phyloP scores from a whole-genome alignment of 1,140 invertebrate species.

The Apis florea region DNA sequence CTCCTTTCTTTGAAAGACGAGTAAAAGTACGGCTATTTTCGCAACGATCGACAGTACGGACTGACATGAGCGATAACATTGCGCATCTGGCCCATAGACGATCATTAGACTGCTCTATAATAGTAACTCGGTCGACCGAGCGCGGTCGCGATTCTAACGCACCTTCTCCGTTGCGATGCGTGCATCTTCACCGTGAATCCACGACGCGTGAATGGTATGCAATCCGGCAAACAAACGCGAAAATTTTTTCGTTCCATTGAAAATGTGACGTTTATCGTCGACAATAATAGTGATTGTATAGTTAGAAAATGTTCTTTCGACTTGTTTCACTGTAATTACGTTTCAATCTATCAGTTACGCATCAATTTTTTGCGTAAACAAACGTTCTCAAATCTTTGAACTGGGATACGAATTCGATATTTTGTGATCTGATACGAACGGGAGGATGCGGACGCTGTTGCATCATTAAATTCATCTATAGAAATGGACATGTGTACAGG shows the following conservation, averaged over 20 bases:
- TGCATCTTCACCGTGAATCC: background rate
- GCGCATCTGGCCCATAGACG: background rate
- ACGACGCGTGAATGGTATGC: background rate
- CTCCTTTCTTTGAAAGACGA: background rate
- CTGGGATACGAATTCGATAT: background rate
- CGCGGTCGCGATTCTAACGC: background rate
- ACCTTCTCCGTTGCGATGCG: background rate
- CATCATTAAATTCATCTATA: slow-evolving; percentile 48
- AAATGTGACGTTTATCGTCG: too few relatives aligned
- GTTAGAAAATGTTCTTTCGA: too few relatives aligned
- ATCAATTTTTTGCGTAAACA: background rate
- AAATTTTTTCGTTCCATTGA: too few relatives aligned
- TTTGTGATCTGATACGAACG: slow-evolving; percentile 33
- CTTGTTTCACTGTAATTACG: too few relatives aligned
- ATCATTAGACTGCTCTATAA: background rate
- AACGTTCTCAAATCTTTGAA: background rate
- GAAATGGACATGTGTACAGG: slow-evolving; percentile 56
- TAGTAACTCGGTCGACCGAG: background rate
- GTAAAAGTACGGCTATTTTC: background rate
- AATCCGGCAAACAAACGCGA: too few relatives aligned
- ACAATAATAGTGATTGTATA: too few relatives aligned
- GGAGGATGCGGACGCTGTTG: slow-evolving; percentile 45
- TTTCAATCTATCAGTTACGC: background rate
- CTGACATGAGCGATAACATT: background rate
- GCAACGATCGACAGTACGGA: background rate